Evolutionary conservation across 2,113 vertebrate genomes (phyloP), one percentile per base, ranked within the genome.

Genomic region (Speoplatyrhinus poulsoni): DNA sequence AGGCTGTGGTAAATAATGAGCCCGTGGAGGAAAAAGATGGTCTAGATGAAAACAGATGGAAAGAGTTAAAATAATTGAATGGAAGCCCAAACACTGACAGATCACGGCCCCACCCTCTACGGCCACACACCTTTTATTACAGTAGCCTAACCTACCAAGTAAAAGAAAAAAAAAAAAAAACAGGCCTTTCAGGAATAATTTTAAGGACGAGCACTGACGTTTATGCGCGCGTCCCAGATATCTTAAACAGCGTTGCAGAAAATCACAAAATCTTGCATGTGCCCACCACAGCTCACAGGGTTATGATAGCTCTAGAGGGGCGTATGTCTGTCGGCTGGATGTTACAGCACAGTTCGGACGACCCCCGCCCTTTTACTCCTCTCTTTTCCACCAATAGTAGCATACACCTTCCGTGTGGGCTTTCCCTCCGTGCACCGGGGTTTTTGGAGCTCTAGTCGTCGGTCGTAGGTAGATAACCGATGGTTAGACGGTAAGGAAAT

Each of bases 1-100:
- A 54, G 67, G 78, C 60, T 50, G 53, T 57, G 65, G 84, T 88
- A 62, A 88, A 88, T 87, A 86, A 88, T 85, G 82, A 82, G 77
- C 64, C 77, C 41, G 77, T 75, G 75, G 70, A 85, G 83, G 82
- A 84, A 83, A 89, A 88, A 70, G 83, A 80, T 11, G 13, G 60
- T 26, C 11, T 7, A 58, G 76, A 72, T 77, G 81, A 84, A 71
- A 63, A 6, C 71, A 83, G 67, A 69, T 76, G 72, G 75, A 78
- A 80, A 53, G 65, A 70, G 67, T 66, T n/a, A 62, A 16, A 60
- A 72, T 66, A 63, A 60, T 4, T 58, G 56, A 60, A 73, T 41
- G 65, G 70, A 69, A 80, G 76, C 52, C 63, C 64, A 67, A 62
- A 76, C 62, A 72, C 76, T 70, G 63, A 80, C 70, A 77, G 26